A percentile compares a stretch with the other conserved stretches of the same genome.
These are phyloP conservation scores for Tenualosa thibaudeaui DNA, from an alignment of 2,797 vertebrate genomes.

Conservation along the genomic window DNA sequence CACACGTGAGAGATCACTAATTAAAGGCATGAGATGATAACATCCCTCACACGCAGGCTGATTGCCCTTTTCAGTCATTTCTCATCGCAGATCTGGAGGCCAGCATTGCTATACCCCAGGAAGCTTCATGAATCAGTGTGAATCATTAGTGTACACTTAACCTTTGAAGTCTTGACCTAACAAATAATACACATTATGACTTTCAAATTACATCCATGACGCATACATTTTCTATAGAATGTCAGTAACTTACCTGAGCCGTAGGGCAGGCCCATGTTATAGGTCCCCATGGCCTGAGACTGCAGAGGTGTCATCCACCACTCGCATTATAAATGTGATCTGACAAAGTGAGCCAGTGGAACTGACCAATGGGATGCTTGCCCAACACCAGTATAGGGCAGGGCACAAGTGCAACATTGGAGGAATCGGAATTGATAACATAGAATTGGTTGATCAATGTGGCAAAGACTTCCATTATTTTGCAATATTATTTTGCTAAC, in stretches of 20 bases:
- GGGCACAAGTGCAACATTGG: not conserved
- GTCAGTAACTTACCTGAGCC: not conserved
- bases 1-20: too few relatives aligned
- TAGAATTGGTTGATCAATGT: constrained; percentile 14
- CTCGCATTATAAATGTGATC: not conserved
- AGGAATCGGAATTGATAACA: not conserved
- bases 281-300: not conserved
- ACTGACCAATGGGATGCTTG: constrained; percentile 13
- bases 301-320: not conserved
- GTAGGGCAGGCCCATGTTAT: not conserved
- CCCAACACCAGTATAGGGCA: not conserved
- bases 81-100: not conserved
- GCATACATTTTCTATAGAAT: not conserved
- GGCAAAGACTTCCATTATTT: constrained; percentile 9
- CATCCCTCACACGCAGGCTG: not conserved
- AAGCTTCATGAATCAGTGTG: too few relatives aligned
- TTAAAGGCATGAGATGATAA: not conserved
- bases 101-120: not conserved
- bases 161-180: too few relatives aligned
- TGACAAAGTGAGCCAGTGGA: not conserved
- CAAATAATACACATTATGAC: not conserved
- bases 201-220: too few relatives aligned
- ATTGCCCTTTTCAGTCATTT: not conserved
- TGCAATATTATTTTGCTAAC: not conserved
- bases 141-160: too few relatives aligned